Evolutionary conservation across 2,113 vertebrate genomes (phyloP).

Genomic region (Lanius collurio): DNA sequence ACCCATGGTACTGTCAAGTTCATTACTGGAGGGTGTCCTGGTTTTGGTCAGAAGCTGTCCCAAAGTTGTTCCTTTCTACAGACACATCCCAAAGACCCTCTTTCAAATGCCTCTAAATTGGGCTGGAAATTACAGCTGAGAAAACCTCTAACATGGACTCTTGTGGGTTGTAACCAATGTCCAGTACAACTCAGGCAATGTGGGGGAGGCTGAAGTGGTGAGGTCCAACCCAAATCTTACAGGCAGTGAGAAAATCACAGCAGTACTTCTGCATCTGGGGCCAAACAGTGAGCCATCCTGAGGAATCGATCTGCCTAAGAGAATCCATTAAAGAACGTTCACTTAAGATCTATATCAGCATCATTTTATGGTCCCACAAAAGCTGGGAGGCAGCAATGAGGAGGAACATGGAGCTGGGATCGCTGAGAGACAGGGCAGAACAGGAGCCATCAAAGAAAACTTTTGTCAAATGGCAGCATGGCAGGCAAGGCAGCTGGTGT

Average conservation of each 20-base stretch:
- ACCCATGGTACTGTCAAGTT: not conserved
- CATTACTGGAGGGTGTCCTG: fast-evolving
- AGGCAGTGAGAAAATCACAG: not conserved
- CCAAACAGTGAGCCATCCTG: not conserved
- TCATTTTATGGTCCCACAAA: not conserved
- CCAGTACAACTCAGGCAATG: fast-evolving
- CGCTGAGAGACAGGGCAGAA: fast-evolving
- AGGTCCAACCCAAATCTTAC: not conserved
- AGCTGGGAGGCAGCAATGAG: not conserved
- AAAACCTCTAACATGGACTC: not conserved
- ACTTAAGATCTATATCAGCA: not conserved
- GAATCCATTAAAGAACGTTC: not conserved
- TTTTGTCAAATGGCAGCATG: not conserved
- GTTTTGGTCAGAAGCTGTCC: not conserved
- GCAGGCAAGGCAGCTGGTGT: not conserved
- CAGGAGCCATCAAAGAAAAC: not conserved
- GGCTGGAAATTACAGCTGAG: not conserved
- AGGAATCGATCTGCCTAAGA: not conserved
- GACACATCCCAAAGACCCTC: not conserved
- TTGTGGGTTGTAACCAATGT: fast-evolving
- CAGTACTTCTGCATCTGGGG: not conserved
- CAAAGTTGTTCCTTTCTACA: not conserved
- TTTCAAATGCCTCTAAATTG: not conserved
- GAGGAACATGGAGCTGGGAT: not conserved
- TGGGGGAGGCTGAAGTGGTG: not conserved